Percentiles rank a stretch among this genome's conserved stretches.
Conservation (phyloP, 1,140 invertebrate species). For the Halictus rubicundus region DNA sequence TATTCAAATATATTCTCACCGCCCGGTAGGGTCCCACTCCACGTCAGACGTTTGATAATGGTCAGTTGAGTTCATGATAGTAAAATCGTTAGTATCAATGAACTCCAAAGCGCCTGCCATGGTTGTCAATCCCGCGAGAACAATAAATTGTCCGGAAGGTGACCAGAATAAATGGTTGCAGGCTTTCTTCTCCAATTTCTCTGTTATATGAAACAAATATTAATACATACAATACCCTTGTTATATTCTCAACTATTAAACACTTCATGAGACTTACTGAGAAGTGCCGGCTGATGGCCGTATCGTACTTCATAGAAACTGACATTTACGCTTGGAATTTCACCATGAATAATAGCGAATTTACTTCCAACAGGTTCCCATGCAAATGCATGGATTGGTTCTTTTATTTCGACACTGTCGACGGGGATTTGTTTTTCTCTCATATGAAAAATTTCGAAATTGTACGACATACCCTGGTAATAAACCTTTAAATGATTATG, state of each 20-base stretch:
- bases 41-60: constrained; percentile 97
- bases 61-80: constrained; percentile 95
- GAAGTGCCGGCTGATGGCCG: constrained; percentile 91
- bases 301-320: constrained; percentile 96
- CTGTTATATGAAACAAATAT: constrained; percentile 71
- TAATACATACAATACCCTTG: constrained; percentile 17
- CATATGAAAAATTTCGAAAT: constrained; percentile 99
- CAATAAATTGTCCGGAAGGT: constrained; percentile 96
- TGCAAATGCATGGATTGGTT: constrained; percentile 96
- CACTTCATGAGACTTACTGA: constrained; percentile 86
- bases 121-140: constrained; percentile 91
- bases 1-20: constrained; percentile 73
- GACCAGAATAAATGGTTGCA: constrained; percentile 99
- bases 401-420: constrained; percentile 97
- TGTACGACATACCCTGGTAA: constrained; percentile 95
- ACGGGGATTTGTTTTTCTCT: constrained; percentile 98
- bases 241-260: neutral
- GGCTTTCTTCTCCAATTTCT: constrained; percentile 94
- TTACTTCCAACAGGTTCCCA: constrained; percentile 99
- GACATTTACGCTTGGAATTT: constrained; percentile 92
- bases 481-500: constrained; percentile 7
- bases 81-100: constrained; percentile 96
- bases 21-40: constrained; percentile 99
- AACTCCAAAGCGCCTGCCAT: constrained; percentile 96
- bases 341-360: constrained; percentile 98